Conservation (phyloP, 2,797 vertebrate genomes). For the Melanotaenia pygmaea region DNA sequence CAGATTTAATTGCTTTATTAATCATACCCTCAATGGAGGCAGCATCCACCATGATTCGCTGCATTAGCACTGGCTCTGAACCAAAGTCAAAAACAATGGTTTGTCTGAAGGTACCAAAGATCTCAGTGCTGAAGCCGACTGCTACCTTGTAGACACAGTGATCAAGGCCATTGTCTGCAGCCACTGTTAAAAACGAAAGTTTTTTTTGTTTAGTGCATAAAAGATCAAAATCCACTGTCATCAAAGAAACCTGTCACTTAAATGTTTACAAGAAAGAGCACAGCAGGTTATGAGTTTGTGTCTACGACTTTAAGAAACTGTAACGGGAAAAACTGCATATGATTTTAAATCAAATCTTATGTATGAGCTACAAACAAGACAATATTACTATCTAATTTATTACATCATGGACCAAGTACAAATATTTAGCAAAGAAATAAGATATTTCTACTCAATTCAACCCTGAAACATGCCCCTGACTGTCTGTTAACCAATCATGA, state of each 20-base stretch:
- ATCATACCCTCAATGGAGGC: constrained; percentile 95
- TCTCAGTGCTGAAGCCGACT: constrained; percentile 97
- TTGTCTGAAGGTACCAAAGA: constrained; percentile 98
- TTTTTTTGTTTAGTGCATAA: constrained; percentile 1
- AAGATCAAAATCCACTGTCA: not conserved
- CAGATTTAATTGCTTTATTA: not conserved
- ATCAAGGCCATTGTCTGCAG: constrained; percentile 90
- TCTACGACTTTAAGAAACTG: not conserved
- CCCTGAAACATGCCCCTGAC: too few species aligned
- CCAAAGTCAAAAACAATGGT: constrained; percentile 99
- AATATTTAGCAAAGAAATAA: not conserved
- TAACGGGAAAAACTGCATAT: not conserved
- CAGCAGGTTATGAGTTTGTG: not conserved
- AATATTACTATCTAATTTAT: not conserved
- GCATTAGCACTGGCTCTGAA: constrained; percentile 97
- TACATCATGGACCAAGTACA: not conserved
- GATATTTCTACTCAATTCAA: too few species aligned
- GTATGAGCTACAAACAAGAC: too few species aligned
- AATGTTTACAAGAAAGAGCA: not conserved
- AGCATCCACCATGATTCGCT: constrained; percentile 98
- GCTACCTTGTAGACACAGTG: constrained; percentile 94
- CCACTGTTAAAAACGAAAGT: constrained; percentile 57
- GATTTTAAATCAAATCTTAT: not conserved
- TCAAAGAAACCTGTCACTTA: not conserved
- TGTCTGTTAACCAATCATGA: not conserved